phyloP scores from a whole-genome alignment of 2,888 invertebrate species.

The Coenonympha glycerion region DNA sequence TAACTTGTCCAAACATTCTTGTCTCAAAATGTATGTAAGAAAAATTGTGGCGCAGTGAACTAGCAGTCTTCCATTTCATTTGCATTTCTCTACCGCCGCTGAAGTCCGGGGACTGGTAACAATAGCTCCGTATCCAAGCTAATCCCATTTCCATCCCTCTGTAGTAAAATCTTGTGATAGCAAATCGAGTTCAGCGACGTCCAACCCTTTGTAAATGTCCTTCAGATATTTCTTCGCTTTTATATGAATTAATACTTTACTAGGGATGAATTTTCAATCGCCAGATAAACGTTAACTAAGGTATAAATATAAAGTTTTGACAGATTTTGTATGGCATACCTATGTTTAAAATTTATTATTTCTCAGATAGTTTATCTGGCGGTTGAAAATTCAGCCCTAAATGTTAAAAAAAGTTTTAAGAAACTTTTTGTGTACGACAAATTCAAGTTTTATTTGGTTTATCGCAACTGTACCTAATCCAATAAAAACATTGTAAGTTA shows the following conservation, averaged over 20 bases:
- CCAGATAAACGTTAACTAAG: too few relatives aligned
- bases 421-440: too few relatives aligned
- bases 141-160: slow-evolving; percentile 49
- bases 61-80: slow-evolving; percentile 34
- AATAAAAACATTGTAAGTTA: too few relatives aligned
- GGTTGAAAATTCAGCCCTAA: too few relatives aligned
- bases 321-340: too few relatives aligned
- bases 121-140: slow-evolving; percentile 42
- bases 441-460: too few relatives aligned
- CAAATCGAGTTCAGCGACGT: slow-evolving; percentile 33
- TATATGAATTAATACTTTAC: background rate
- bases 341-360: too few relatives aligned
- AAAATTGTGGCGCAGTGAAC: slow-evolving; percentile 14
- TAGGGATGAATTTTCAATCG: too few relatives aligned
- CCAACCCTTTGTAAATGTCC: background rate
- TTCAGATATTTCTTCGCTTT: background rate
- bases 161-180: slow-evolving; percentile 41
- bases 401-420: too few relatives aligned
- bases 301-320: too few relatives aligned
- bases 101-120: slow-evolving; percentile 39
- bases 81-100: slow-evolving; percentile 48
- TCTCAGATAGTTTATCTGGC: too few relatives aligned
- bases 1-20: background rate
- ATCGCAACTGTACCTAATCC: too few relatives aligned
- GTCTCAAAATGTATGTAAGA: slow-evolving; percentile 6